Conservation (phyloP, 2,797 vertebrate genomes). For the Notolepis coatsorum region DNA sequence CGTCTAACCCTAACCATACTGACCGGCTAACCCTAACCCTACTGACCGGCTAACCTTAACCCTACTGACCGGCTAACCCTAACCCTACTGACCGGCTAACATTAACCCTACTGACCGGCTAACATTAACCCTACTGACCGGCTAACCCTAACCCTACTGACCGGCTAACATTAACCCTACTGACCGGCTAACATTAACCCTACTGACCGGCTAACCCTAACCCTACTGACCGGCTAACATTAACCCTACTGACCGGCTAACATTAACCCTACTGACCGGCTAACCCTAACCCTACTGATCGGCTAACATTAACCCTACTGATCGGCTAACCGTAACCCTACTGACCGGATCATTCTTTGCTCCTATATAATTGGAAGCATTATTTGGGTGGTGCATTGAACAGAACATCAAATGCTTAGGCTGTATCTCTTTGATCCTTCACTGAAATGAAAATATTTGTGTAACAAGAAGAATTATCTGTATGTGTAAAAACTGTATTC, state of each 20-base stretch:
- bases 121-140: constrained; percentile 77
- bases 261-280: constrained; percentile 76
- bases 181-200: constrained; percentile 70
- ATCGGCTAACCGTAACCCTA: constrained; percentile 39
- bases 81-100: constrained; percentile 74
- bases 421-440: constrained; percentile 23
- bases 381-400: constrained; percentile 56
- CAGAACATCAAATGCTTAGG: constrained; percentile 73
- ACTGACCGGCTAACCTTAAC: constrained; percentile 73
- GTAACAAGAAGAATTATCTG: not conserved
- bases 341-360: constrained; percentile 12
- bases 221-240: constrained; percentile 76
- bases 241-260: constrained; percentile 74
- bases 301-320: constrained; percentile 76
- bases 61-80: constrained; percentile 75
- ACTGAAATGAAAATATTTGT: constrained; percentile 17
- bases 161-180: constrained; percentile 66
- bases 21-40: constrained; percentile 67
- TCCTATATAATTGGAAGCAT: constrained; percentile 40
- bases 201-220: constrained; percentile 74
- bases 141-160: constrained; percentile 78
- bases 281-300: constrained; percentile 77
- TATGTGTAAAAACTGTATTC: too few species aligned
- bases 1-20: constrained; percentile 74
- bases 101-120: constrained; percentile 75